Percentiles rank a stretch among this genome's conserved stretches.
Conservation (phyloP, 35 echinoderm and acorn worm genomes). For the Holothuria glaberrima region DNA sequence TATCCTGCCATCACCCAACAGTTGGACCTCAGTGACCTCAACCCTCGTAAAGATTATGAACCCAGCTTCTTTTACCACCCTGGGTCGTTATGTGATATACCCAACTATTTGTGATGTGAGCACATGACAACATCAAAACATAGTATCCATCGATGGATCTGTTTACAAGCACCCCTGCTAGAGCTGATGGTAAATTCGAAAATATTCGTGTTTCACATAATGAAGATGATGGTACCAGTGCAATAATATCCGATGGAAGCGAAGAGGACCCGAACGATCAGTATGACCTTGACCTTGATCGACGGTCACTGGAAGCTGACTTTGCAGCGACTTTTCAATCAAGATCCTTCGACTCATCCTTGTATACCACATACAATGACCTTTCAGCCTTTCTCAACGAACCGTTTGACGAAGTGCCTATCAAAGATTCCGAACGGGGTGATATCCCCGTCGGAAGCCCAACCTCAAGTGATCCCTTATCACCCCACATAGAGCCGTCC, state of each 20-base stretch:
- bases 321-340: slow-evolving; percentile 72
- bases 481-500: background rate
- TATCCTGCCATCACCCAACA: no score
- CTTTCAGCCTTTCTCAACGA: slow-evolving; percentile 59
- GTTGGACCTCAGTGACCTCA: background rate
- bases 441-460: background rate
- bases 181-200: slow-evolving; percentile 12
- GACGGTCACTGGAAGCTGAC: slow-evolving; percentile 63
- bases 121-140: background rate
- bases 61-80: slow-evolving; percentile 30
- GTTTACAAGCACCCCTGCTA: slow-evolving; percentile 45
- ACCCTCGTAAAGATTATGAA: slow-evolving; percentile 13
- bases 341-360: slow-evolving; percentile 69
- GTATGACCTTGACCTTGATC: slow-evolving; percentile 22
- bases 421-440: slow-evolving; percentile 9
- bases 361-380: slow-evolving; percentile 85
- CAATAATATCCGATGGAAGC: background rate
- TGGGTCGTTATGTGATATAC: background rate
- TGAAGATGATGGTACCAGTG: background rate
- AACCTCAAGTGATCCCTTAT: background rate
- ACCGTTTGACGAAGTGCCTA: slow-evolving; percentile 21
- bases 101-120: background rate
- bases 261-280: background rate
- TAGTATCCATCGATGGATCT: slow-evolving; percentile 10
- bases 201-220: slow-evolving; percentile 8